phyloP scores from a whole-genome alignment of 1,140 invertebrate species.

The Harlomillsia oculata region DNA sequence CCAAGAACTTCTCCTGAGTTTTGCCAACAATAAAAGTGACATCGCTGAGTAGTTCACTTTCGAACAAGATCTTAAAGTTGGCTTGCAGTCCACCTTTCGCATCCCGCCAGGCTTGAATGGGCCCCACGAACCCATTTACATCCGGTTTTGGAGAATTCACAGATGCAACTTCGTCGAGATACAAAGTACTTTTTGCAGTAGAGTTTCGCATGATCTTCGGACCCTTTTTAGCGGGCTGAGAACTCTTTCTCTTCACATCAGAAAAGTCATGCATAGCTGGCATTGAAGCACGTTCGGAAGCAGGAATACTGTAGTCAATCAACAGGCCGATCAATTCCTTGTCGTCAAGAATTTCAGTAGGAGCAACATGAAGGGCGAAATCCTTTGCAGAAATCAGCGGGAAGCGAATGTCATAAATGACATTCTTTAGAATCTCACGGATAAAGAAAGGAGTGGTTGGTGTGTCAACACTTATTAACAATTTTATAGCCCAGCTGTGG shows the following conservation, averaged over 20 bases:
- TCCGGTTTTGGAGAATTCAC: conserved; percentile 8
- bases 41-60: conserved; percentile 15
- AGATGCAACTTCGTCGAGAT: too few relatives aligned
- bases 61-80: conserved; percentile 17
- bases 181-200: not conserved
- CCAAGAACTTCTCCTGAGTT: conserved; percentile 49
- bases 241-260: conserved; percentile 13
- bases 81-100: conserved; percentile 15
- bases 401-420: conserved; percentile 10
- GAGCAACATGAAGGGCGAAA: conserved; percentile 18
- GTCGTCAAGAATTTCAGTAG: conserved; percentile 17
- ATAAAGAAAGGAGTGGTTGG: too few relatives aligned
- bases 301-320: conserved; percentile 21
- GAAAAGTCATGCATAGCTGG: conserved; percentile 8
- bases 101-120: too few relatives aligned
- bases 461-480: not conserved
- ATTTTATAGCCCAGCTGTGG: not conserved
- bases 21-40: conserved; percentile 15
- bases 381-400: conserved; percentile 20
- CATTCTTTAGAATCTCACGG: conserved; percentile 13
- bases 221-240: conserved; percentile 13
- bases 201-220: conserved; percentile 1
- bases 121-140: not conserved
- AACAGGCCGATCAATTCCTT: conserved; percentile 21
- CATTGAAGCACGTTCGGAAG: conserved; percentile 6